Conservation (phyloP, 2,113 vertebrate genomes). For the Nansenia antarctica region DNA sequence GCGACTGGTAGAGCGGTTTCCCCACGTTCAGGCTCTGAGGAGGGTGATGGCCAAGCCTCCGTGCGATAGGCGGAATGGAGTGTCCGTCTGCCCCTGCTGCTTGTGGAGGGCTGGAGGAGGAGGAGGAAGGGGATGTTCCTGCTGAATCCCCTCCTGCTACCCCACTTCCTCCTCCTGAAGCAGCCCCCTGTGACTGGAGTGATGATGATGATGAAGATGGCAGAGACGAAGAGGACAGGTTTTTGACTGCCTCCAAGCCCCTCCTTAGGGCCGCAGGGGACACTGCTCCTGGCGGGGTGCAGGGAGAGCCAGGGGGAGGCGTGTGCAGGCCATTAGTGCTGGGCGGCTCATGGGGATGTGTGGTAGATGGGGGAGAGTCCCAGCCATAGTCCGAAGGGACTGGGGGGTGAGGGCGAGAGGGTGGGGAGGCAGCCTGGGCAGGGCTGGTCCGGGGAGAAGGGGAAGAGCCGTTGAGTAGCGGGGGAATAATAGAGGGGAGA, state of each 20-base stretch:
- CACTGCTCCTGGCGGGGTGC: constrained; percentile 83
- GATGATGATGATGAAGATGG: constrained; percentile 68
- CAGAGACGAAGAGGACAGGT: constrained; percentile 72
- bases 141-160: constrained; percentile 68
- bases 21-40: constrained; percentile 97
- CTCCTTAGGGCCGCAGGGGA: constrained; percentile 87
- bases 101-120: constrained; percentile 79
- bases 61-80: constrained; percentile 90
- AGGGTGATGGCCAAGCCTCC: constrained; percentile 93
- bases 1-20: constrained; percentile 96
- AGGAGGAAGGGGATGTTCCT: constrained; percentile 71
- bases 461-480: constrained; percentile 85
- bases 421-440: constrained; percentile 82
- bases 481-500: constrained; percentile 66
- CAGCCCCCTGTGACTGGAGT: constrained; percentile 63
- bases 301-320: constrained; percentile 70
- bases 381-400: constrained; percentile 81
- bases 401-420: constrained; percentile 64
- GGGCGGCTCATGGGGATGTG: constrained; percentile 80
- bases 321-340: constrained; percentile 90
- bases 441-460: constrained; percentile 87
- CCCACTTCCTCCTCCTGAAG: constrained; percentile 61
- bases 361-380: constrained; percentile 78
- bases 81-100: constrained; percentile 79
- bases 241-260: constrained; percentile 90